phyloP scores from a whole-genome alignment of 2,888 invertebrate genomes.

The Augochlorella aurata region DNA sequence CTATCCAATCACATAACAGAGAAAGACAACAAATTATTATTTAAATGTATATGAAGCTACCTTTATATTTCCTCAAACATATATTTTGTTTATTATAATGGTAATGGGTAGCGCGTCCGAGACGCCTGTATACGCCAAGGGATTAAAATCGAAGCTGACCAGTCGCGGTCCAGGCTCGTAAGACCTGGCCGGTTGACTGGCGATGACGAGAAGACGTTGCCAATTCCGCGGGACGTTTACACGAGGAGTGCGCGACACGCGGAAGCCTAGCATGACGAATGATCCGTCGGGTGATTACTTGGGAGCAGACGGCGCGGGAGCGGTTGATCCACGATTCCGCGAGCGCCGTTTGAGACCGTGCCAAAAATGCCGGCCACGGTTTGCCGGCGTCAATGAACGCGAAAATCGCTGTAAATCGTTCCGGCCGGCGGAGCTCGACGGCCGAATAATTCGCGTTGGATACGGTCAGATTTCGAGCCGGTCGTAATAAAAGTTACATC shows the following conservation, averaged over 20 bases:
- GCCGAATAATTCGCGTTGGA: not conserved
- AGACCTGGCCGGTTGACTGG: conserved; percentile 15
- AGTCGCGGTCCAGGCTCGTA: not conserved
- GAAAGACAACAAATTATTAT: too few relatives aligned
- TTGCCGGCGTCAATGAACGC: conserved; percentile 3
- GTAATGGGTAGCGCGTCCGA: too few relatives aligned
- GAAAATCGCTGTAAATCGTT: conserved; percentile 21
- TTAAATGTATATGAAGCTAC: too few relatives aligned
- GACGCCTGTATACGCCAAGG: too few relatives aligned
- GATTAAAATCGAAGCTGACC: too few relatives aligned
- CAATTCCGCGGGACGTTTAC: conserved; percentile 65
- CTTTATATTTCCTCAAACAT: too few relatives aligned
- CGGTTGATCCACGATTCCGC: conserved; percentile 45
- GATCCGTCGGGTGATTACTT: conserved; percentile 66
- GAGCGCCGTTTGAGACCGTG: conserved; percentile 57
- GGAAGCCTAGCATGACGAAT: conserved; percentile 61
- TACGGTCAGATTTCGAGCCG: conserved; percentile 1
- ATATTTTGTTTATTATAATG: too few relatives aligned
- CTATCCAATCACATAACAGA: too few relatives aligned
- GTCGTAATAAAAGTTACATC: conserved; percentile 30
- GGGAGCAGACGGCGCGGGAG: conserved; percentile 35
- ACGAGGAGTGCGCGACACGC: conserved; percentile 53
- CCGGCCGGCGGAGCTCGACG: not conserved
- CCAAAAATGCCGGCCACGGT: conserved; percentile 53
- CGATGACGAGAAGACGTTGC: conserved; percentile 61